Evolutionary conservation across 2,888 invertebrate genomes (phyloP).

Genomic region (Ophioninae sp.): DNA sequence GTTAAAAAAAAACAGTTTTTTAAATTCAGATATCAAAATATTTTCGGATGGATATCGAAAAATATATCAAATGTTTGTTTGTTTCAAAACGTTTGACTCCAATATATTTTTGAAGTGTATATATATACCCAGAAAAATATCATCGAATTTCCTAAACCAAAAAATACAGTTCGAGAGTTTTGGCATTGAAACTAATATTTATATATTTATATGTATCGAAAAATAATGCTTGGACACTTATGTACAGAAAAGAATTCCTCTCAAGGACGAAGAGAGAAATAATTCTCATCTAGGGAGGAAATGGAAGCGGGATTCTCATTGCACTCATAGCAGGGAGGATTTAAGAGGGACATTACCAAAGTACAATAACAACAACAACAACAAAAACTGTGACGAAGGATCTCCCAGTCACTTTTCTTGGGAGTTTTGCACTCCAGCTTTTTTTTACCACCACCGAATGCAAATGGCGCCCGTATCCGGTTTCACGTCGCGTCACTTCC

Average conservation of each 20-base stretch:
- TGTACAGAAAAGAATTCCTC: neutral
- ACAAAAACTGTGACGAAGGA: slow-evolving; percentile 24
- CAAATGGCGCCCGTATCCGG: slow-evolving; percentile 79
- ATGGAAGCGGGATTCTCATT: neutral
- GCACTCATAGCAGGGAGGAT: slow-evolving; percentile 19
- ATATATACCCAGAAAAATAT: neutral
- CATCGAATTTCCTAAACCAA: too few species aligned
- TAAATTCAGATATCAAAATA: neutral
- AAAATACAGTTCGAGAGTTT: too few species aligned
- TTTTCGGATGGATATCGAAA: neutral
- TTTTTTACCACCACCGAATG: slow-evolving; percentile 78
- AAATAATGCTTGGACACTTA: neutral
- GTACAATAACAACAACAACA: slow-evolving; percentile 22
- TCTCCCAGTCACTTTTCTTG: slow-evolving; percentile 47
- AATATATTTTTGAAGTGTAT: neutral
- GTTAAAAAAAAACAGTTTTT: too few species aligned
- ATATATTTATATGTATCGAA: neutral
- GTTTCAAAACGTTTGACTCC: neutral
- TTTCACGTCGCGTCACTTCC: slow-evolving; percentile 70
- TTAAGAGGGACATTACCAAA: slow-evolving; percentile 11
- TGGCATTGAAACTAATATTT: neutral
- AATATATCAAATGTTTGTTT: neutral
- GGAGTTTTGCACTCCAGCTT: slow-evolving; percentile 68
- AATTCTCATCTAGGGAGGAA: neutral
- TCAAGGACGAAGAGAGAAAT: neutral